phyloP scores from a whole-genome alignment of 2,888 invertebrate genomes.

The Thyatira batis region DNA sequence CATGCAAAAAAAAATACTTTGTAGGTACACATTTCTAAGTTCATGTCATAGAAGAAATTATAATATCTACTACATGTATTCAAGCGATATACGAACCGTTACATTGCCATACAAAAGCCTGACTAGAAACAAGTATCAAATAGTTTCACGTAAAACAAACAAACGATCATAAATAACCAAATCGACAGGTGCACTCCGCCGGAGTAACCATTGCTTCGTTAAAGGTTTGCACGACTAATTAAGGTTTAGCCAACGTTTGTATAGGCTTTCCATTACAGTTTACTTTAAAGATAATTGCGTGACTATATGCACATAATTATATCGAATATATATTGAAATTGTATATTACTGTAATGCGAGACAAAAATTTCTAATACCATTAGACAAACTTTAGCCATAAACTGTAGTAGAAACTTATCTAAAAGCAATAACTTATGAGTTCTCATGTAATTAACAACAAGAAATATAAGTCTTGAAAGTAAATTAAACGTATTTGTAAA shows the following conservation, averaged over 20 bases:
- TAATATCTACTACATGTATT: background rate
- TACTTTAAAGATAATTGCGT: background rate
- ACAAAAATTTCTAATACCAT: background rate
- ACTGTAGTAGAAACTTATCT: background rate
- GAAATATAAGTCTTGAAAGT: no score
- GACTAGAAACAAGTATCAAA: conserved; percentile 18
- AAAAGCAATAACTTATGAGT: background rate
- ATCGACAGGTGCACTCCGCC: conserved; percentile 53
- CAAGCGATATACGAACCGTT: background rate
- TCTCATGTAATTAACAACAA: no score
- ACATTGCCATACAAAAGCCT: conserved; percentile 7
- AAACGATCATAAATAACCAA: conserved; percentile 57
- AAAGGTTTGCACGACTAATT: conserved; percentile 49
- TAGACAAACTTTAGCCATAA: background rate
- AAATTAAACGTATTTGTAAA: no score
- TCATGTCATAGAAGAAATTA: no score
- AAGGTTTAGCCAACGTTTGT: conserved; percentile 40
- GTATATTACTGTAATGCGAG: background rate
- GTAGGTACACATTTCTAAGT: no score
- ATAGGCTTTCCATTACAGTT: conserved; percentile 1
- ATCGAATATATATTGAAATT: background rate
- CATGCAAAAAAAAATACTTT: no score
- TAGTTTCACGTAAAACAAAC: conserved; percentile 36
- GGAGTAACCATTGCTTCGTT: conserved; percentile 49
- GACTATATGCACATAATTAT: background rate